A percentile compares a stretch with the other conserved stretches of the same genome.
Conservation (phyloP, 1,140 invertebrate genomes). For the Drosophila tristis region DNA sequence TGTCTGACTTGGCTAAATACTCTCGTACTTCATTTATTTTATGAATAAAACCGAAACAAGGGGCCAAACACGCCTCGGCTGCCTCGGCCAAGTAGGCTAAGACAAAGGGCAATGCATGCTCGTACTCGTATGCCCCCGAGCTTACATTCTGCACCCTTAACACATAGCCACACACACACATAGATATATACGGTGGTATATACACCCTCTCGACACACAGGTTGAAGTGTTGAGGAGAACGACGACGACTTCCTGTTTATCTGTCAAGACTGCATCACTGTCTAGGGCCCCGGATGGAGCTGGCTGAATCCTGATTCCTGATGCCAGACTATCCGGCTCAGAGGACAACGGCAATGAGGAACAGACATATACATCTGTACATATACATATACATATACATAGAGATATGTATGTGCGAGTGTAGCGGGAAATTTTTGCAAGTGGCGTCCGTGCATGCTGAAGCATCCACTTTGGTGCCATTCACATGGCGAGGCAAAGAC, state of each 20-base stretch:
- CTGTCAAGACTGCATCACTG: conserved; percentile 71
- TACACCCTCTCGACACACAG: conserved; percentile 69
- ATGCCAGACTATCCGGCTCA: conserved; percentile 30
- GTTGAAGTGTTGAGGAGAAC: conserved; percentile 69
- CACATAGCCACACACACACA: conserved; percentile 36
- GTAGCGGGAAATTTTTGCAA: conserved; percentile 36
- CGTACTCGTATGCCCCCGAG: conserved; percentile 12
- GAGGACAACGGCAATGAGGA: not conserved
- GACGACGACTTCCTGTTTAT: conserved; percentile 79
- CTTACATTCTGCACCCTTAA: conserved; percentile 1
- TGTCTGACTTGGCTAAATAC: conserved; percentile 69
- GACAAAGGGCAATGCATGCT: conserved; percentile 54
- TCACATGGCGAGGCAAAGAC: conserved; percentile 58
- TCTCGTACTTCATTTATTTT: conserved; percentile 76
- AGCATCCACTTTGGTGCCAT: conserved; percentile 78
- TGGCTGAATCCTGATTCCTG: conserved; percentile 32
- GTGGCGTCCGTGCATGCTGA: conserved; percentile 79
- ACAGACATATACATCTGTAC: conserved; percentile 3
- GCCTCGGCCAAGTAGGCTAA: conserved; percentile 29
- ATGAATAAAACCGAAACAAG: conserved; percentile 69
- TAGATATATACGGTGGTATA: not conserved
- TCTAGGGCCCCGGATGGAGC: conserved; percentile 38
- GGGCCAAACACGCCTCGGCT: conserved; percentile 32
- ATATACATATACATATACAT: not conserved
- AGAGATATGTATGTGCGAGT: too few species aligned